These are phyloP conservation scores for Acholoe squamosa DNA, from an alignment of 2,888 invertebrate species.

Conservation along the genomic window DNA sequence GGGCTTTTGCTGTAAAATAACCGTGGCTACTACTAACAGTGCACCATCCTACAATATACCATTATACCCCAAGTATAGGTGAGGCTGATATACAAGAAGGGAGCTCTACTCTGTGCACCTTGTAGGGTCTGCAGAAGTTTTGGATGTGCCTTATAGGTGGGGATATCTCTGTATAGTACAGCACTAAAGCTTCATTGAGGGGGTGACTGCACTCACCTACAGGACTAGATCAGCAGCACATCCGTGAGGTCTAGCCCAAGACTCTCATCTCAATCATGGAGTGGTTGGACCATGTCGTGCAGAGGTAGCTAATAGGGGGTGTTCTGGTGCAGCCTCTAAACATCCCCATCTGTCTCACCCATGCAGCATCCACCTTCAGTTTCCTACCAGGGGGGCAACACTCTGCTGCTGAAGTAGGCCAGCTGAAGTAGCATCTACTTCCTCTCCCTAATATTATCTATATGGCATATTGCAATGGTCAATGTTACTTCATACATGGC, in stretches of 20 bases:
- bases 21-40: too few species aligned
- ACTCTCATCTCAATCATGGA: slow-evolving; percentile 68
- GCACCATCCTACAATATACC: too few species aligned
- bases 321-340: slow-evolving; percentile 55
- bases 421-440: neutral
- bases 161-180: too few species aligned
- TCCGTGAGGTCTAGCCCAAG: slow-evolving; percentile 69
- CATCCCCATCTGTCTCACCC: neutral
- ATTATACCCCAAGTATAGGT: too few species aligned
- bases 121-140: too few species aligned
- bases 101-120: too few species aligned
- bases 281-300: slow-evolving; percentile 66
- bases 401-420: slow-evolving; percentile 9
- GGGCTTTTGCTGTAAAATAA: too few species aligned
- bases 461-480: neutral
- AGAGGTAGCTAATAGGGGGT: slow-evolving; percentile 61
- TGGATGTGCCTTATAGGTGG: too few species aligned
- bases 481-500: too few species aligned
- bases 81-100: too few species aligned
- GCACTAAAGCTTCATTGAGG: slow-evolving; percentile 66
- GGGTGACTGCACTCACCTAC: slow-evolving; percentile 68
- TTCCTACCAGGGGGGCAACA: slow-evolving; percentile 54
- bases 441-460: neutral
- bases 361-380: slow-evolving; percentile 48
- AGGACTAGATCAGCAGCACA: slow-evolving; percentile 70